Evolutionary conservation across 2,113 vertebrate genomes (phyloP).

Genomic region (Sterrhoptilus dennistouni): DNA sequence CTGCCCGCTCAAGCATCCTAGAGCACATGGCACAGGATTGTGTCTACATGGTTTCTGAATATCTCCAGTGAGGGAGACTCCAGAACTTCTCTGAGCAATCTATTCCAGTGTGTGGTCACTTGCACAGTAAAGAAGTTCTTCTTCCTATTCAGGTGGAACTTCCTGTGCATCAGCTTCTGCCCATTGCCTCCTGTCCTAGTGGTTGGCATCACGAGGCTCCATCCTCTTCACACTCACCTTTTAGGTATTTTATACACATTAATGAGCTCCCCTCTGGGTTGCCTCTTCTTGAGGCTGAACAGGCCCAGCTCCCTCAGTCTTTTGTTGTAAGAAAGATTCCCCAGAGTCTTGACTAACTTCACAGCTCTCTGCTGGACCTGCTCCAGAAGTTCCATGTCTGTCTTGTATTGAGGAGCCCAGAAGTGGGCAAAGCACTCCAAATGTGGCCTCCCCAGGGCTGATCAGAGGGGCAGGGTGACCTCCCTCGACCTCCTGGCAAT

Average conservation of each 20-base stretch:
- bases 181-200: background rate
- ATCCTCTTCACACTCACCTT: background rate
- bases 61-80: background rate
- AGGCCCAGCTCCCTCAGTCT: background rate
- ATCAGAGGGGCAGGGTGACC: background rate
- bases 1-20: background rate
- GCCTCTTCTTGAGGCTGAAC: background rate
- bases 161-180: background rate
- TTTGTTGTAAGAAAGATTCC: background rate
- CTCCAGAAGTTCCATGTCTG: background rate
- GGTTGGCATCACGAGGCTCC: rapidly evolving
- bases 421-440: background rate
- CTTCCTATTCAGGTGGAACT: background rate
- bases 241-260: background rate
- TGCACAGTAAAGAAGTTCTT: background rate
- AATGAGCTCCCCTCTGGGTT: background rate
- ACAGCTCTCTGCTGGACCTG: background rate
- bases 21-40: background rate
- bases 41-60: background rate
- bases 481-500: background rate
- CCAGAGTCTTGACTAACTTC: background rate
- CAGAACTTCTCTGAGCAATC: background rate
- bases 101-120: background rate
- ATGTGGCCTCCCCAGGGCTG: background rate
- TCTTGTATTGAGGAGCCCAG: background rate